Evolutionary conservation across 1,140 invertebrate genomes (phyloP).

Genomic region (Cyclina sinensis): DNA sequence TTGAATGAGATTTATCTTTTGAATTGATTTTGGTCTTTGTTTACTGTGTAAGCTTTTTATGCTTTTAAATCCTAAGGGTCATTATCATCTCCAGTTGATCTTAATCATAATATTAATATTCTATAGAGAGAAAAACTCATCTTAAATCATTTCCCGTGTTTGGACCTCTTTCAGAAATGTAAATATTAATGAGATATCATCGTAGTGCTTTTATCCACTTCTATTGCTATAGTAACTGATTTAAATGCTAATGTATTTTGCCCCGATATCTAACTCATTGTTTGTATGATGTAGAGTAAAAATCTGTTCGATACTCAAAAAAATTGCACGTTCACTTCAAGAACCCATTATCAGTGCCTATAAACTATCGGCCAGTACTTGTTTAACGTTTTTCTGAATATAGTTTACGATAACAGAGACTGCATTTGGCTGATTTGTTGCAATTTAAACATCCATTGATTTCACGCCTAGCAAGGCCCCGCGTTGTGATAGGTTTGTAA

Average conservation of each 20-base stretch:
- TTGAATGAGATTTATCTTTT: too few species aligned
- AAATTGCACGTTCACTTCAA: conserved; percentile 26
- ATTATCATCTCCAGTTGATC: too few species aligned
- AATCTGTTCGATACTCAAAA: conserved; percentile 58
- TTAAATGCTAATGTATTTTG: conserved; percentile 69
- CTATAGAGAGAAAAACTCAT: neutral
- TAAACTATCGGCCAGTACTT: conserved; percentile 23
- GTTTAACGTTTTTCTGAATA: conserved; percentile 15
- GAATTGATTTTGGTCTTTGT: too few species aligned
- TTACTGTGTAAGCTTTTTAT: too few species aligned
- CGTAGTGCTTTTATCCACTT: conserved; percentile 45
- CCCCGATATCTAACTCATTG: conserved; percentile 65
- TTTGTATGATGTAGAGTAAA: conserved; percentile 46
- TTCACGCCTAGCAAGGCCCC: conserved; percentile 45
- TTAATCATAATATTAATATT: neutral
- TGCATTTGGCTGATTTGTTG: conserved; percentile 47
- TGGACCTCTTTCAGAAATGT: conserved; percentile 48
- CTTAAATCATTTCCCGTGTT: conserved; percentile 22
- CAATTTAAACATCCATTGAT: conserved; percentile 64
- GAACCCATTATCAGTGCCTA: conserved; percentile 8
- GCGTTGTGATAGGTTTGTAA: conserved; percentile 27
- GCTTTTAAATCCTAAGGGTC: too few species aligned
- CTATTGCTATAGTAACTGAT: conserved; percentile 63
- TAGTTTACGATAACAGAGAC: conserved; percentile 37
- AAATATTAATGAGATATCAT: conserved; percentile 68